Percentiles rank a stretch among this genome's conserved stretches.
Evolutionary conservation across 2,113 vertebrate genomes (phyloP).

Genomic region (Myanophis thanlyinensis): DNA sequence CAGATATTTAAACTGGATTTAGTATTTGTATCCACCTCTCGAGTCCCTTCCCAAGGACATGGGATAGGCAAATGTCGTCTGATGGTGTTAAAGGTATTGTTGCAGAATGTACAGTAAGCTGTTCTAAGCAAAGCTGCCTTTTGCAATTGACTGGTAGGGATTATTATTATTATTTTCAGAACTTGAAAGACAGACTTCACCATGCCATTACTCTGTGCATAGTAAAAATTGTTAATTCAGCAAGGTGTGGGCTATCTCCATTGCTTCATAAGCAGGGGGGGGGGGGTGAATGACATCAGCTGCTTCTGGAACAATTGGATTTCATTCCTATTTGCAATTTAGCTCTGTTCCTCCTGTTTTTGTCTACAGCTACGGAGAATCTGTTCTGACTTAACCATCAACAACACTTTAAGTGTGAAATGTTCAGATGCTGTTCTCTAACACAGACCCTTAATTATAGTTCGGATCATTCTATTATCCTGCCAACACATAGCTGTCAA

Average conservation of each 20-base stretch:
- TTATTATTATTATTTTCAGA: neutral
- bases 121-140: neutral
- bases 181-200: neutral
- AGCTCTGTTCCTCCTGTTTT: constrained; percentile 64
- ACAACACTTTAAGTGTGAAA: constrained; percentile 68
- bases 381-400: constrained; percentile 69
- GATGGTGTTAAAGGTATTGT: neutral
- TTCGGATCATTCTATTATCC: constrained; percentile 55
- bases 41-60: neutral
- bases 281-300: constrained; percentile 59
- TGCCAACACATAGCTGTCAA: constrained; percentile 74
- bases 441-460: constrained; percentile 79
- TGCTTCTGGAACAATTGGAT: constrained; percentile 69
- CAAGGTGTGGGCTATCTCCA: constrained; percentile 34
- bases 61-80: neutral
- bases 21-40: neutral
- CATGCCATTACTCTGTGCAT: neutral
- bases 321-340: constrained; percentile 73
- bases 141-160: neutral
- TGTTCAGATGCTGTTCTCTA: constrained; percentile 73
- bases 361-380: constrained; percentile 64
- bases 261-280: constrained; percentile 61
- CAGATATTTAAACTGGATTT: neutral
- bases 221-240: neutral
- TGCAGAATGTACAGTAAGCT: neutral